These are phyloP conservation scores for Eumerus sabulonum DNA, from an alignment of 2,888 invertebrate species.

Conservation along the genomic window DNA sequence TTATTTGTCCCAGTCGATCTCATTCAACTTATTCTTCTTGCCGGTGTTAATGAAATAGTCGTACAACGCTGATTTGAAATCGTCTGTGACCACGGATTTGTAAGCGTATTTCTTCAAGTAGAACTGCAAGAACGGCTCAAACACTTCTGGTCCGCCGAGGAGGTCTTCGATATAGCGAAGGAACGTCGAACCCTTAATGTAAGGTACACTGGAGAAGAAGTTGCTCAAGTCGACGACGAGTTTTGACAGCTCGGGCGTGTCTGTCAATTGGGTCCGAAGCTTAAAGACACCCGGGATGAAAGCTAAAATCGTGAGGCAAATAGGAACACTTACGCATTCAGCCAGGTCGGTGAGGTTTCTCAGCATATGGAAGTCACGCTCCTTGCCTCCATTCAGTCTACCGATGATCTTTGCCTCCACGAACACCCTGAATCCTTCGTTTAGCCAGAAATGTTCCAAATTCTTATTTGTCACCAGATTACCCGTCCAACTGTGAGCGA, in stretches of 20 bases:
- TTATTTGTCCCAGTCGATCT: slow-evolving; percentile 90
- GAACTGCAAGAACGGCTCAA: slow-evolving; percentile 90
- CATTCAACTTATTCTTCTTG: slow-evolving; percentile 79
- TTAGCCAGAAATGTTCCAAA: slow-evolving; percentile 98
- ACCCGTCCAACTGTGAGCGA: slow-evolving; percentile 97
- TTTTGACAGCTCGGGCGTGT: slow-evolving; percentile 85
- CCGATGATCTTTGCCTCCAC: slow-evolving; percentile 92
- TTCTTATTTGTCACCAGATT: slow-evolving; percentile 95
- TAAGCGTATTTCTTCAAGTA: slow-evolving; percentile 90
- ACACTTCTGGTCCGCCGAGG: slow-evolving; percentile 87
- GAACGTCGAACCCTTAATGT: slow-evolving; percentile 95
- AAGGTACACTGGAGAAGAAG: slow-evolving; percentile 92
- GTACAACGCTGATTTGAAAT: slow-evolving; percentile 87
- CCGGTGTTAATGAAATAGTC: slow-evolving; percentile 84
- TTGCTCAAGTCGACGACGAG: slow-evolving; percentile 89
- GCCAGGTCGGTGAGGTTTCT: slow-evolving; percentile 87
- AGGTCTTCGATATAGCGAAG: slow-evolving; percentile 91
- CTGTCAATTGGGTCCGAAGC: slow-evolving; percentile 80
- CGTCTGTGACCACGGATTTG: slow-evolving; percentile 89
- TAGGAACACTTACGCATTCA: slow-evolving; percentile 86
- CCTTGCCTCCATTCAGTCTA: slow-evolving; percentile 82
- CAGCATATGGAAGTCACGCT: slow-evolving; percentile 89
- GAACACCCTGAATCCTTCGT: slow-evolving; percentile 95
- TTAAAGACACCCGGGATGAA: too few relatives aligned
- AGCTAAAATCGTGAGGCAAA: slow-evolving; percentile 71